Conservation (phyloP, 2,113 vertebrate species). For the Sebastes fasciatus region DNA sequence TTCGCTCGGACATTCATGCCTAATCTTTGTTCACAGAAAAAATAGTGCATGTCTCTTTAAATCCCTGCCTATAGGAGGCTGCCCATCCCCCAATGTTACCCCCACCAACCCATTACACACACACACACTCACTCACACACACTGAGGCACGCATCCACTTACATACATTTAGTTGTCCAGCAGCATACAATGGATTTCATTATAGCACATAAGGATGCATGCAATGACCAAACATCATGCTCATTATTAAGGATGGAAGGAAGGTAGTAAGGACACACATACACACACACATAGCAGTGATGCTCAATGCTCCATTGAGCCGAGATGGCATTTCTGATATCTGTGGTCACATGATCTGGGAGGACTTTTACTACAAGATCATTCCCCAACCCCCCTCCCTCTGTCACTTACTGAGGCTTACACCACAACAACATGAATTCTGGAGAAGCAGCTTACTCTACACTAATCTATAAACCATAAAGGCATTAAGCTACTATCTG, state of each 20-base stretch:
- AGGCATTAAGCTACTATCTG: slow-evolving; percentile 50
- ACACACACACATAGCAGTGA: slow-evolving; percentile 27
- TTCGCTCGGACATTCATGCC: slow-evolving; percentile 40
- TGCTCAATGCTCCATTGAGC: slow-evolving; percentile 62
- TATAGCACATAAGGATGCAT: slow-evolving; percentile 42
- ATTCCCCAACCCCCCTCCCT: slow-evolving; percentile 55
- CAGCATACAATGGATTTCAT: slow-evolving; percentile 62
- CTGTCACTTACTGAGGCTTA: slow-evolving; percentile 74
- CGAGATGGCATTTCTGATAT: slow-evolving; percentile 79
- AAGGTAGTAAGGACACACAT: slow-evolving; percentile 2
- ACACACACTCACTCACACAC: slow-evolving; percentile 25
- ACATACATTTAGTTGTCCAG: slow-evolving; percentile 63
- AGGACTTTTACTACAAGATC: slow-evolving; percentile 82
- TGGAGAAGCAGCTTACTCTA: slow-evolving; percentile 70
- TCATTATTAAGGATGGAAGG: slow-evolving; percentile 32
- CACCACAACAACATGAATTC: slow-evolving; percentile 70
- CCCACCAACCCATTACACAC: slow-evolving; percentile 66
- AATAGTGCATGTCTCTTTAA: slow-evolving; percentile 82
- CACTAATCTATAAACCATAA: slow-evolving; percentile 72
- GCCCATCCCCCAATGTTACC: slow-evolving; percentile 80
- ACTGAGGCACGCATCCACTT: slow-evolving; percentile 21
- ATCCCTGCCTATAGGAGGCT: slow-evolving; percentile 75
- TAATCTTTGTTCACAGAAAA: slow-evolving; percentile 75
- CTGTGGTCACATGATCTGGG: slow-evolving; percentile 73
- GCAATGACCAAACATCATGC: slow-evolving; percentile 40